Base-by-base conservation (phyloP, 2,113 vertebrate species). In the Xiphorhynchus elegans region DNA sequence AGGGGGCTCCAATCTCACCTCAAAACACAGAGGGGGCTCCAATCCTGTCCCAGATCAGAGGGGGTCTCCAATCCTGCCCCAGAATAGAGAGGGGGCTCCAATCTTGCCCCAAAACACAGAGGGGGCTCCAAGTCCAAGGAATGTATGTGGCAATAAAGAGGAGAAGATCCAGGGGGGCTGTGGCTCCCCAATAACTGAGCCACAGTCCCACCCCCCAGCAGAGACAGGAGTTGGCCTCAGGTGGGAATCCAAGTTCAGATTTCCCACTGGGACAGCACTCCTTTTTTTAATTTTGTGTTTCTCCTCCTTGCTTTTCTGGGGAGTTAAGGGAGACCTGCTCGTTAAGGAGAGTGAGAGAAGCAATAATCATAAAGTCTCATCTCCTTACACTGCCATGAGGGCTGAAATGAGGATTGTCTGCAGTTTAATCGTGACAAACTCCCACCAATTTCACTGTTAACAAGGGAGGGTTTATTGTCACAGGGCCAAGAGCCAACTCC, bases 91-190 rank as follows among this genome's bases (percentile, higher is more conserved):
- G n/a, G 31, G 1, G 60, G 50, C 12, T 9, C 2, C 19, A 80
- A 56, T 31, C 10, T 31, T 25, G 35, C 11, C 39, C 39, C 40
- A n/a, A 11, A 47, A 31, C 25, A 23, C 6, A 0, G 73, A 40
- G 31, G 7, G 35, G 17, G 25, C 12, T 9, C 2, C 20, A 0
- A 33, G 17, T 2, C 44, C 1, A 8, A 44, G 79, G 35, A 74
- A 37, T 0, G 0, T 0, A 2, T 5, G 6, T 1, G 17, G 8
- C 5, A 25, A 53, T 28, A 14, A 76, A 64, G 2, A 8, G 67
- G 53, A 40, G 40, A 20, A 85, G 35, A 67, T 31, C 47, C 2
- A 37, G 74, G 35, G 5, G 55, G 42, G 3, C 50, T 21, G 66
- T 25, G 37, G 67, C 37, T 89, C 89, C 93, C 84, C 70, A 55